Base-by-base conservation (phyloP, 2,888 invertebrate genomes). In the Yponomeuta sedellus region DNA sequence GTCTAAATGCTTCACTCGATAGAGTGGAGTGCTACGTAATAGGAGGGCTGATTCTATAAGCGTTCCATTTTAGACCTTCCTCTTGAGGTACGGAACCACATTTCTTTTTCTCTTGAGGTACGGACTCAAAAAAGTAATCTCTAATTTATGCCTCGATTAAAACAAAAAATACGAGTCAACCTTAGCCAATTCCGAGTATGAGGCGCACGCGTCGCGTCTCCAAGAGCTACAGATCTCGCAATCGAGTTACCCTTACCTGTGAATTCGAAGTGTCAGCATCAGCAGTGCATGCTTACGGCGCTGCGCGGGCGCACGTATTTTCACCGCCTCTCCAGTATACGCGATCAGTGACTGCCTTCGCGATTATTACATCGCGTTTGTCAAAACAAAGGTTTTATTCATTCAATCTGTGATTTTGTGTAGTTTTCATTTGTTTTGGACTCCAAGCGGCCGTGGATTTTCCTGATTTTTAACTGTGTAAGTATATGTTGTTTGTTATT, bases 231-330 rank as follows among this genome's bases (percentile, higher is more conserved):
- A 34, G 34, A 34, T 34, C 34, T 34, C 34, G 34, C 34, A 34
- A 34, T 34, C 44, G 44, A 52, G 44, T 1, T 0, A 16, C 2
- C 16, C 16, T 1, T 0, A 16, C 2, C 16, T 52, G 44, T 12
- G 12, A 44, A 52, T 4, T 12, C 44, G 44, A 52, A 16, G 12
- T 52, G 16, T 52, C 16, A 52, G 16, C 12, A 16, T 52, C 44
- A 52, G 44, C 44, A 52, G 44, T 52, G 44, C 16, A 0, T 16
- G 44, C 16, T 52, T 12, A 52, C 44, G 8, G 2, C 44, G 44
- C 44, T 52, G 44, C 44, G 44, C 44, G 44, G 16, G 44, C 44
- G 44, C 44, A 52, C 44, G 44, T 52, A 52, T 52, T 52, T 52
- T 16, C 2, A 16, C 16, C 44, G 44, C 44, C 12, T 52, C 16